Percentiles rank a stretch among this genome's conserved stretches.
These are phyloP conservation scores for Hyla sarda DNA, from an alignment of 2,113 vertebrate genomes.

Conservation along the genomic window DNA sequence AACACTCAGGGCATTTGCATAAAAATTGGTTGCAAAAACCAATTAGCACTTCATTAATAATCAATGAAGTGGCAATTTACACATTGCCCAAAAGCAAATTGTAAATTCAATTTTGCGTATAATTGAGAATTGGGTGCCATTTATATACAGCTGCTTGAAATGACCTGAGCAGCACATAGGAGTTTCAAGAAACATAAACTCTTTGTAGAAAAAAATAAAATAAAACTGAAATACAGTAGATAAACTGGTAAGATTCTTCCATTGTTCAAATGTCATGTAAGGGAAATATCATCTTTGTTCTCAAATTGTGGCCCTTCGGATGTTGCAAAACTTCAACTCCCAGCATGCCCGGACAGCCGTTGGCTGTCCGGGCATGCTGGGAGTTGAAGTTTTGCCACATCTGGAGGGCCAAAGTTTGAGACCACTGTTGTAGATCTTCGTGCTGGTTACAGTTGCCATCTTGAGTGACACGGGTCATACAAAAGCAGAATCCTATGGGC, in stretches of 20 bases:
- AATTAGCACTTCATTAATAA: constrained; percentile 84
- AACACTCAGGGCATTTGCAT: constrained; percentile 72
- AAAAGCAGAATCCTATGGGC: neutral
- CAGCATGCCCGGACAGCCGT: no score
- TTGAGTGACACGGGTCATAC: neutral
- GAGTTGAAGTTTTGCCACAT: no score
- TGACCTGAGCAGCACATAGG: constrained; percentile 44
- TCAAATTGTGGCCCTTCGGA: no score
- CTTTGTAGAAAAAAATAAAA: neutral
- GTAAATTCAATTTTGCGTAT: constrained; percentile 73
- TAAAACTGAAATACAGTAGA: neutral
- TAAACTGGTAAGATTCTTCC: neutral
- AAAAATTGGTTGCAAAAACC: constrained; percentile 78
- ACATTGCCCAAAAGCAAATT: constrained; percentile 78
- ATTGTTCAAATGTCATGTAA: no score
- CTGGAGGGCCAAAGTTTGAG: no score
- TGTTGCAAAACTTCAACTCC: no score
- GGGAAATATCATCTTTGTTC: neutral
- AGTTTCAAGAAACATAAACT: constrained; percentile 38
- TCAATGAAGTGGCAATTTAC: constrained; percentile 81
- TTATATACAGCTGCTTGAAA: constrained; percentile 62
- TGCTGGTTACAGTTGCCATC: neutral
- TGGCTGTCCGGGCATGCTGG: no score
- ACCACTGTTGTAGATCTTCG: no score
- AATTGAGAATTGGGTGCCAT: constrained; percentile 69